A percentile compares a stretch with the other conserved stretches of the same genome.
These are phyloP conservation scores for Mycetomoellerius zeteki DNA, from an alignment of 1,140 invertebrate genomes.

Conservation along the genomic window DNA sequence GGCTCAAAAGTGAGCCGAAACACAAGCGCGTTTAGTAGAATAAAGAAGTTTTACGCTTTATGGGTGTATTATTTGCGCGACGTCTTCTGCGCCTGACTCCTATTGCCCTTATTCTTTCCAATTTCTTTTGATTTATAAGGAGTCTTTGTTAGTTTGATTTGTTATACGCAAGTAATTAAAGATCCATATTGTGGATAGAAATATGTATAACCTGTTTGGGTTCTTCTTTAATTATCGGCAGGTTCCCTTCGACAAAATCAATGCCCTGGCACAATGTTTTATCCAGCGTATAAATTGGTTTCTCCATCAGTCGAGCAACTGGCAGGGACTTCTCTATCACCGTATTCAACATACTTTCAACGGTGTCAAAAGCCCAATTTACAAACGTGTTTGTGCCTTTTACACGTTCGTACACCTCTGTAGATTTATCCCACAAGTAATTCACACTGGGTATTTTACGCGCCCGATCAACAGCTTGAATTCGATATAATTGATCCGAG, in stretches of 20 bases:
- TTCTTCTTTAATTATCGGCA: slow-evolving; percentile 84
- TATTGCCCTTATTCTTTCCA: too few species aligned
- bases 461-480: slow-evolving; percentile 79
- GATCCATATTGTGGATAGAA: background rate
- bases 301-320: slow-evolving; percentile 81
- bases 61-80: too few species aligned
- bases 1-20: too few species aligned
- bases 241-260: slow-evolving; percentile 81
- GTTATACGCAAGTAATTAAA: slow-evolving; percentile 21
- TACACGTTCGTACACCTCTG: slow-evolving; percentile 78
- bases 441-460: slow-evolving; percentile 81
- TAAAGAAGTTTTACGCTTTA: too few species aligned
- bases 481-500: slow-evolving; percentile 75
- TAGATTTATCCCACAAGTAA: slow-evolving; percentile 82
- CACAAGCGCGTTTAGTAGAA: too few species aligned
- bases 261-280: slow-evolving; percentile 83
- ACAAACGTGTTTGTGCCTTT: slow-evolving; percentile 78
- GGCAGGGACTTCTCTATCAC: slow-evolving; percentile 80
- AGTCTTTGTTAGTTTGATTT: too few species aligned
- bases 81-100: too few species aligned
- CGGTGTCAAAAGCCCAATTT: slow-evolving; percentile 80
- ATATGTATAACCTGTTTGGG: slow-evolving; percentile 77
- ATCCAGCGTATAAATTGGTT: slow-evolving; percentile 82
- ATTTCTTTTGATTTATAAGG: too few species aligned
- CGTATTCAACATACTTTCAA: slow-evolving; percentile 78